Evolutionary conservation across 2,797 vertebrate genomes (phyloP).

Genomic region (Amblyraja radiata): DNA sequence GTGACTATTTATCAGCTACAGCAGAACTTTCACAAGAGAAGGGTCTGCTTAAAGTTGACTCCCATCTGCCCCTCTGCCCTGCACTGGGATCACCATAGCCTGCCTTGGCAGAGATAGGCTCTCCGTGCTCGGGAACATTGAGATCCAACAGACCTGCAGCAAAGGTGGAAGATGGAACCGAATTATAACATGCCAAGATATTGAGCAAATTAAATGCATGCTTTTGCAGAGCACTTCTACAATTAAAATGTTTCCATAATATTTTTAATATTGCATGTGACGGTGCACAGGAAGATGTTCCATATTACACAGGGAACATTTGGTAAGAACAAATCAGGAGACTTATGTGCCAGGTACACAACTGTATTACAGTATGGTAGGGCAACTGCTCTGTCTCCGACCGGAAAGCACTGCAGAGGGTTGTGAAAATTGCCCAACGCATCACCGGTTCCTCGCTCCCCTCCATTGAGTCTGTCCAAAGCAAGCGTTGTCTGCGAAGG

Average conservation of each 20-base stretch:
- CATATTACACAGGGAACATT: not conserved
- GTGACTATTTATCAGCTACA: not conserved
- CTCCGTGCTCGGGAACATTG: not conserved
- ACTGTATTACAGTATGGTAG: no score
- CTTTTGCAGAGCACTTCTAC: not conserved
- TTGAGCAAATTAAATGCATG: no score
- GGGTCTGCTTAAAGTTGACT: not conserved
- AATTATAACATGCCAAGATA: not conserved
- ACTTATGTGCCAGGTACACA: constrained; percentile 14
- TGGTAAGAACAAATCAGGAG: not conserved
- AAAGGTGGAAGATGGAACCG: not conserved
- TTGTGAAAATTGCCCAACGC: no score
- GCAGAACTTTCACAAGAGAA: not conserved
- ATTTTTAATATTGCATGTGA: not conserved
- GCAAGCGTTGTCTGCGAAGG: no score
- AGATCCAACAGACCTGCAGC: not conserved
- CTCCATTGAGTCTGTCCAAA: no score
- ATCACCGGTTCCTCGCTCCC: no score
- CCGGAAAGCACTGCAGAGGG: no score
- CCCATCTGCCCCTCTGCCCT: not conserved
- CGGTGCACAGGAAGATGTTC: constrained; percentile 1
- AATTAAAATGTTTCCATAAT: not conserved
- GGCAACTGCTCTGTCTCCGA: no score
- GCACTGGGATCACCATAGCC: not conserved
- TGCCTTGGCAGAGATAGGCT: not conserved